Conservation (phyloP, 2,888 invertebrate species). For the Cantharis rustica region DNA sequence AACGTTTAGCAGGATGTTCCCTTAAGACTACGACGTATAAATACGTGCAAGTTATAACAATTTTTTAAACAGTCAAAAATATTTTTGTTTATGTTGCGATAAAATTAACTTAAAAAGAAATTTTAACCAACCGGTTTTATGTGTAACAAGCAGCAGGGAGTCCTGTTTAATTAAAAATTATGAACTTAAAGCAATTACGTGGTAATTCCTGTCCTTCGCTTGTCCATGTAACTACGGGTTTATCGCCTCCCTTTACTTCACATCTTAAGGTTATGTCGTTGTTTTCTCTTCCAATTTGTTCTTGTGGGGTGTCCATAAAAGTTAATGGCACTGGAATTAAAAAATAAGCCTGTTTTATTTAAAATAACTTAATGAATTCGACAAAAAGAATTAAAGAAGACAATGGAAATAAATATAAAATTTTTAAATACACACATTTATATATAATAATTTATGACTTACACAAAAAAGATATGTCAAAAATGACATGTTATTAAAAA, state of each 20-base stretch:
- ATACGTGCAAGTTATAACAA: conserved; percentile 26
- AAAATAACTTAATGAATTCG: background rate
- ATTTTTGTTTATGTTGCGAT: background rate
- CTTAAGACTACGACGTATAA: conserved; percentile 24
- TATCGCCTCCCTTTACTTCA: conserved; percentile 63
- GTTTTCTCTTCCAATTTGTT: conserved; percentile 60
- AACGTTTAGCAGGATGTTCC: conserved; percentile 32
- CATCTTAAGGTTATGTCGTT: conserved; percentile 62
- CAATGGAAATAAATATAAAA: background rate
- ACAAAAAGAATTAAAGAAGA: background rate
- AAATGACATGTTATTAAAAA: conserved; percentile 1
- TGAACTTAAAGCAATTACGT: conserved; percentile 58
- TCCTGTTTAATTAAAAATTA: conserved; percentile 16
- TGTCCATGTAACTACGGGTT: conserved; percentile 77
- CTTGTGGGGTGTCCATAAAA: conserved; percentile 60
- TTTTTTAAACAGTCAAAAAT: conserved; percentile 1
- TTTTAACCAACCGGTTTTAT: background rate
- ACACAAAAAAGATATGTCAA: background rate
- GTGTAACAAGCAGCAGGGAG: background rate
- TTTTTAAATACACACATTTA: background rate
- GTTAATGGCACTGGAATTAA: conserved; percentile 59
- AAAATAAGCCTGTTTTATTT: background rate
- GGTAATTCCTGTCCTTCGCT: conserved; percentile 73
- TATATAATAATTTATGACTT: background rate
- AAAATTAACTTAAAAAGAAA: background rate